phyloP scores from a whole-genome alignment of 64 coral and sea anemone species.

The Dendronephthya gigantea region DNA sequence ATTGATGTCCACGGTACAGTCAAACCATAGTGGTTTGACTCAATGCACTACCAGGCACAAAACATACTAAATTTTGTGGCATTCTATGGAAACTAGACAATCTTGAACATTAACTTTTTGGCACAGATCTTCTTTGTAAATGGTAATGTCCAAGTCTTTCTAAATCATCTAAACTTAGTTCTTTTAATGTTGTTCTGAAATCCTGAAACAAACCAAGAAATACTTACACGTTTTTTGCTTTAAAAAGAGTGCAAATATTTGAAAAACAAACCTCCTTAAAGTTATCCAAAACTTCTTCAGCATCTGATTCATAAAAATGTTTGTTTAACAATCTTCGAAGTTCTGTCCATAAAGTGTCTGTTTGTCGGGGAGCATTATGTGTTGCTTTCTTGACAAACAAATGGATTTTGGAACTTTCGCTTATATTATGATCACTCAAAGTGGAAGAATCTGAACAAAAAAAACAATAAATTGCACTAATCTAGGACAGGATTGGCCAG shows the following conservation, averaged over 20 bases:
- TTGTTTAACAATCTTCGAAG: neutral
- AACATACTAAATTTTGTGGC: neutral
- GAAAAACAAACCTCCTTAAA: slow-evolving; percentile 3
- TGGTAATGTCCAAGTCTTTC: slow-evolving; percentile 15
- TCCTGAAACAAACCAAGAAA: neutral
- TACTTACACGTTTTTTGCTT: no score
- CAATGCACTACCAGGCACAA: neutral
- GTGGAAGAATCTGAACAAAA: neutral
- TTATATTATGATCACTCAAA: neutral
- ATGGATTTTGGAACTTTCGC: neutral
- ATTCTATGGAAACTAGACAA: neutral
- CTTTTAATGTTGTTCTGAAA: neutral
- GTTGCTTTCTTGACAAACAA: slow-evolving; percentile 8
- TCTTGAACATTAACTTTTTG: neutral
- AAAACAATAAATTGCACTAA: no score
- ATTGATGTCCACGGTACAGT: no score
- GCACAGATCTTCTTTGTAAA: neutral
- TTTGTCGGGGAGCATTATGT: neutral
- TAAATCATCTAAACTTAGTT: slow-evolving; percentile 16
- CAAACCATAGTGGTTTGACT: neutral
- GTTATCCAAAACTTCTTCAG: neutral
- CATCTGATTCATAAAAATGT: slow-evolving; percentile 9
- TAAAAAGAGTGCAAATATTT: no score
- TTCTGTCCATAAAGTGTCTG: slow-evolving; percentile 3
- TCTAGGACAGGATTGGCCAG: no score